Evolutionary conservation across 2,113 vertebrate species (phyloP), one percentile per base, ranked within the genome.

Genomic region (Passer montanus): DNA sequence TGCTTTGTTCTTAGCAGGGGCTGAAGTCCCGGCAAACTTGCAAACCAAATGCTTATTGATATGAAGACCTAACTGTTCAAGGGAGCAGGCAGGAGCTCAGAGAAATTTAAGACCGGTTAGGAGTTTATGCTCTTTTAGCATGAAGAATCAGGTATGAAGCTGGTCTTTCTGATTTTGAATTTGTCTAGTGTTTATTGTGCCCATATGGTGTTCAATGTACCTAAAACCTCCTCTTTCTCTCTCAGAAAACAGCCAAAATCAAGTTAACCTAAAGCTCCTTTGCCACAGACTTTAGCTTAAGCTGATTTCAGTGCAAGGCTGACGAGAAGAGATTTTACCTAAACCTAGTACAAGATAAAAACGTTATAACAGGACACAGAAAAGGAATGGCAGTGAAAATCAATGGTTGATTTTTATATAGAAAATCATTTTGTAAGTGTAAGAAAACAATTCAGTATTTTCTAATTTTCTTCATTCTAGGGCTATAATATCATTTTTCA

Each of bases 231-330:
- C 7, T 20, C 44, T 74, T 52, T 4, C 81, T 82, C 23, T 67
- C 44, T 41, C 22, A 5, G 46, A 91, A 56, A 95, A 82, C 35
- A 85, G 22, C 9, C 28, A 63, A 84, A 91, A 81, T 47, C 37
- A 78, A 92, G 83, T 76, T 80, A 92, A 58, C 33, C 33, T 76
- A 79, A 94, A 93, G 37, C 37, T 77, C 30, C 62, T 77, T 70
- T 89, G 73, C 20, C 72, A 64, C 17, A 68, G 49, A 58, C 76
- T 84, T 91, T 26, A 90, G 13, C 59, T 69, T 88, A 86, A 94
- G 39, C 63, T 79, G 70, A 70, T 94, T 95, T 95, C 35, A 64
- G 23, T 70, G 67, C n/a, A 89, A 47, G 77, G 73, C 68, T 74
- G 73, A 87, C 27, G 31, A 74, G 56, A 60, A 86, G 26, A 84